Evolutionary conservation across 2,113 vertebrate genomes (phyloP), one percentile per base, ranked within the genome.

Genomic region (Halichoeres trimaculatus): DNA sequence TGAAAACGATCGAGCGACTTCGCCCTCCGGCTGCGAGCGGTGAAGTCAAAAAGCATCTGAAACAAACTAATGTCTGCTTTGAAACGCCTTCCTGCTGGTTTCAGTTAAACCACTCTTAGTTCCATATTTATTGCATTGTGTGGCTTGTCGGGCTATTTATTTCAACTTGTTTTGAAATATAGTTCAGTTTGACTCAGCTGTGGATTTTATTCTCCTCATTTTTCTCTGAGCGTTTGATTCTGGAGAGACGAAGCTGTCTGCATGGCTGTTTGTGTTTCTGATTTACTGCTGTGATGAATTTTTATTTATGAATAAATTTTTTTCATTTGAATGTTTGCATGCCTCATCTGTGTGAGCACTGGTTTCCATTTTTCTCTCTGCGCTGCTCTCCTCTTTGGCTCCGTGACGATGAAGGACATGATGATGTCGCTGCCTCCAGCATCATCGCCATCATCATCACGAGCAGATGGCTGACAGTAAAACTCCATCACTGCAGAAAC

Each of bases 281-380:
- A 51, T 78, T 66, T 80, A 43, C 7, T 81, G 47, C 67, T 64
- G 70, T 88, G 60, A 78, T 70, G 62, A 65, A 57, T 57, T 78
- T 82, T 84, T 87, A 82, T 89, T 92, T 91, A 82, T 90, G 60
- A 94, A 94, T 94, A 94, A 94, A 91, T 77, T 47, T 74, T n/a
- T 80, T 90, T 70, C 63, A 70, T 70, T 54, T 64, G 74, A 86
- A 74, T 64, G 81, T 74, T 59, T 90, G 91, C 89, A 89, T 92
- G 90, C 85, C 69, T 92, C 71, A 10, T 90, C 74, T 86, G 63
- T 87, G 69, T 71, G 56, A 78, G 55, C 36, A 24, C 67, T 78
- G 70, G 65, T 80, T 82, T 86, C 57, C 20, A 8, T 30, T 52
- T 50, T 52, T 60, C 26, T 34, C 80, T 69, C 63, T 45, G 40